A percentile compares a stretch with the other conserved stretches of the same genome.
These are phyloP conservation scores for Platanista minor DNA, from an alignment of 2,113 vertebrate species.

Conservation along the genomic window DNA sequence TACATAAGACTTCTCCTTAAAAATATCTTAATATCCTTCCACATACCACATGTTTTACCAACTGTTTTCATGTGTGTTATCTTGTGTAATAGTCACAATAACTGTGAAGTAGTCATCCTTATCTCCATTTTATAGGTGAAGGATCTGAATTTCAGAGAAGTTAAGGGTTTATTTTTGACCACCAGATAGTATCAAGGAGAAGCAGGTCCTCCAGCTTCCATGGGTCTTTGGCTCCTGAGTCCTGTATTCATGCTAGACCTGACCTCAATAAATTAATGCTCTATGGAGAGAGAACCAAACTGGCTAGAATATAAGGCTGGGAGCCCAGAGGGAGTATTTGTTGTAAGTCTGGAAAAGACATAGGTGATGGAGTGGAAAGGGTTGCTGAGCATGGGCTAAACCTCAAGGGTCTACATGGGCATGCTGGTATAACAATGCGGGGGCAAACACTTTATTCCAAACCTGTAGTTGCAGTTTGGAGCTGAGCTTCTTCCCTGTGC, in stretches of 20 bases:
- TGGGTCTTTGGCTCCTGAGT: background rate
- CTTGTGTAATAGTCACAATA: background rate
- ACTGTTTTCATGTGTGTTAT: background rate
- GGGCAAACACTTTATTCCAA: background rate
- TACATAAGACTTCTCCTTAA: background rate
- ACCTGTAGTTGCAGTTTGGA: accelerated
- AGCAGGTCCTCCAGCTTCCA: background rate
- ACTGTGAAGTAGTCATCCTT: background rate
- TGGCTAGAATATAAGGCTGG: background rate
- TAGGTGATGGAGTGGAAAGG: background rate
- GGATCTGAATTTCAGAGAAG: background rate
- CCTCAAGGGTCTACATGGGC: background rate
- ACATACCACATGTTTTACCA: background rate
- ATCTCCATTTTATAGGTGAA: background rate
- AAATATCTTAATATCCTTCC: background rate
- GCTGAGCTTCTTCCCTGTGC: background rate
- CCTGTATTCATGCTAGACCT: background rate
- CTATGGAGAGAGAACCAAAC: background rate
- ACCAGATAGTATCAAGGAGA: background rate
- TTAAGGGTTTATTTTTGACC: background rate
- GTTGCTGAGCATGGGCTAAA: background rate
- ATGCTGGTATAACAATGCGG: background rate
- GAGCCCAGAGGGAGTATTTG: background rate
- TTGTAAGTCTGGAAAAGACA: background rate
- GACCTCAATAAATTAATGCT: background rate